A percentile compares a stretch with the other conserved stretches of the same genome.
Conservation (phyloP, 1,140 invertebrate species). For the Drosophila jambulina region DNA sequence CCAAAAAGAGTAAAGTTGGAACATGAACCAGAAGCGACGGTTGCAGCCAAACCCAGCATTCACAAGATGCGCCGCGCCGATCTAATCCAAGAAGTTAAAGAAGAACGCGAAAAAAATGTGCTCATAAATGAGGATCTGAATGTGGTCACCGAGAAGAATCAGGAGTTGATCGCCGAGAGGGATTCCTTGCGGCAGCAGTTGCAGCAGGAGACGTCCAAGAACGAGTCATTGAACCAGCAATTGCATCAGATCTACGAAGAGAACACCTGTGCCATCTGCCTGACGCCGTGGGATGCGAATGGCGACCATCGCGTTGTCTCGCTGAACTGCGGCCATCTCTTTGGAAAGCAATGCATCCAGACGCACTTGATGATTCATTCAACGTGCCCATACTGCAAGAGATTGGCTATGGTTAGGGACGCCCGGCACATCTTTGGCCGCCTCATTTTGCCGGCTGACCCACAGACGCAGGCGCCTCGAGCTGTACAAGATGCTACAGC, state of each 20-base stretch:
- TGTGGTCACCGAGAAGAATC: not conserved
- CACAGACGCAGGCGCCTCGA: not conserved
- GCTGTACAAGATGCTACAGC: too few relatives aligned
- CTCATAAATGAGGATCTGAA: not conserved
- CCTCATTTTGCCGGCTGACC: not conserved
- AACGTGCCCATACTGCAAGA: not conserved
- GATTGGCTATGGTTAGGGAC: not conserved
- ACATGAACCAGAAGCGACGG: not conserved
- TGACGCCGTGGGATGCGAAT: not conserved
- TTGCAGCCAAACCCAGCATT: not conserved
- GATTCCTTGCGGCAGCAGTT: constrained; percentile 12
- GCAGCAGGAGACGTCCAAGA: not conserved
- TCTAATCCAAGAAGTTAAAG: not conserved
- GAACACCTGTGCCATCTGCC: not conserved
- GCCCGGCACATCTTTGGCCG: not conserved
- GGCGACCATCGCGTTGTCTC: not conserved
- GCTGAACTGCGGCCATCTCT: not conserved
- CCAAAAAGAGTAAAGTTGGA: not conserved
- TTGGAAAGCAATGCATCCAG: not conserved
- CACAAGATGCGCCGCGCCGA: not conserved
- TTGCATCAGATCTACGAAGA: not conserved
- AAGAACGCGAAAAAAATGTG: not conserved
- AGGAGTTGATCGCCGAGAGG: not conserved
- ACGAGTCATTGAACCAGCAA: not conserved
- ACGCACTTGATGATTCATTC: accelerated